A percentile compares a stretch with the other conserved stretches of the same genome.
These are phyloP conservation scores for Enhydra lutris DNA, from an alignment of 2,113 vertebrate genomes.

Conservation along the genomic window DNA sequence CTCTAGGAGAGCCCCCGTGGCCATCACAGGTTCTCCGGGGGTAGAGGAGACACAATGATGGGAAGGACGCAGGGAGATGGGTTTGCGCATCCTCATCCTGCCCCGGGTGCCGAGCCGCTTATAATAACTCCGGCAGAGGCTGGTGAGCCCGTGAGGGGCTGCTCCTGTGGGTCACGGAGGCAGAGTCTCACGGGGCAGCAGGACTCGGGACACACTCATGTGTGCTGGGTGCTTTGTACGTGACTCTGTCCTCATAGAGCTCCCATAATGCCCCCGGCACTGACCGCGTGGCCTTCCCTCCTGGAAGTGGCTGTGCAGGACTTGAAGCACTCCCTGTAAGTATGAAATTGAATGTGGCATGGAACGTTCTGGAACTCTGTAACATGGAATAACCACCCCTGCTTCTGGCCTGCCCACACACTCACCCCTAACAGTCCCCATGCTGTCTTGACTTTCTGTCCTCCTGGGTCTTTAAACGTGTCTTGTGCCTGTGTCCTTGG, in stretches of 20 bases:
- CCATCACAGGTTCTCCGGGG: neutral
- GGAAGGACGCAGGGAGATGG: neutral
- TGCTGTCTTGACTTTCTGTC: neutral
- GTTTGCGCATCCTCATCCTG: no score
- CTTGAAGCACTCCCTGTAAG: conserved; percentile 5
- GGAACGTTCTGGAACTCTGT: neutral
- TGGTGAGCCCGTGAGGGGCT: neutral
- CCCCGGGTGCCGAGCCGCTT: neutral
- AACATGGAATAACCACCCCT: neutral
- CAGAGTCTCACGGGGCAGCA: neutral
- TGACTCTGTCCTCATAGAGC: neutral
- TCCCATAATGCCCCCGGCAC: neutral
- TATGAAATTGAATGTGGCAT: conserved; percentile 5
- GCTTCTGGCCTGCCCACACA: neutral
- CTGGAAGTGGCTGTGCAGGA: neutral
- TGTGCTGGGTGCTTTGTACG: neutral
- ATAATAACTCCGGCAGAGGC: neutral
- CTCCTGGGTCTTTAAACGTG: neutral
- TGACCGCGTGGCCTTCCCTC: conserved; percentile 59
- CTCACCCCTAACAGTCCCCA: neutral
- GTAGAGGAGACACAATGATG: neutral
- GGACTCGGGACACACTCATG: neutral
- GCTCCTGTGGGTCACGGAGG: neutral
- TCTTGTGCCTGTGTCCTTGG: neutral
- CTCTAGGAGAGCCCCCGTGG: neutral